phyloP scores from a whole-genome alignment of 1,140 invertebrate genomes.

The Patella vulgata region DNA sequence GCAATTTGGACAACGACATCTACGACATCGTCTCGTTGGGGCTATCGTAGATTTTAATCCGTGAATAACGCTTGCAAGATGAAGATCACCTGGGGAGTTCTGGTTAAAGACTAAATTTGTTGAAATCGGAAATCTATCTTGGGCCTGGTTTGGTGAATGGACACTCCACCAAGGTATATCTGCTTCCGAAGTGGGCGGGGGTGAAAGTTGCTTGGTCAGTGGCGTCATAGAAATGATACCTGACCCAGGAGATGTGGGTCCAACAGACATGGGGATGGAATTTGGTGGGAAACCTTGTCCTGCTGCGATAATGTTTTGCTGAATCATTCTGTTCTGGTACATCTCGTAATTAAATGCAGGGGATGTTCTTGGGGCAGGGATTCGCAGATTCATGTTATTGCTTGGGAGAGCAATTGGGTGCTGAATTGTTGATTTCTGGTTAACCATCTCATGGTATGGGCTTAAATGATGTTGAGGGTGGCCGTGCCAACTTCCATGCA shows the following conservation, averaged over 20 bases:
- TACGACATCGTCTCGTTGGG: slow-evolving; percentile 57
- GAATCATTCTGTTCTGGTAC: slow-evolving; percentile 43
- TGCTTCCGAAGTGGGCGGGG: slow-evolving; percentile 45
- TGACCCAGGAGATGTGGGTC: slow-evolving; percentile 6
- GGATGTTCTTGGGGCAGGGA: slow-evolving; percentile 5
- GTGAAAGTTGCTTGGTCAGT: slow-evolving; percentile 47
- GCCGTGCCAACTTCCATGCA: slow-evolving; percentile 6
- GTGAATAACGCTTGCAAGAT: slow-evolving; percentile 21
- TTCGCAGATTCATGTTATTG: slow-evolving; percentile 5
- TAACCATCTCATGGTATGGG: slow-evolving; percentile 18
- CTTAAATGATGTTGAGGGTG: slow-evolving; percentile 21
- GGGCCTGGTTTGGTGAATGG: slow-evolving; percentile 18
- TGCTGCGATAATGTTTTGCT: slow-evolving; percentile 47
- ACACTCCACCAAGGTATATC: slow-evolving; percentile 54
- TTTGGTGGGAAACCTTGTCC: slow-evolving; percentile 28
- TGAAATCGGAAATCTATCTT: slow-evolving; percentile 24
- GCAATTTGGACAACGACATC: slow-evolving; percentile 63
- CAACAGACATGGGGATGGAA: slow-evolving; percentile 5
- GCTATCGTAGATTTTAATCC: slow-evolving; percentile 19
- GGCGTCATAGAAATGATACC: no score
- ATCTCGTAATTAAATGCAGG: slow-evolving; percentile 43
- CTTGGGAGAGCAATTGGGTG: slow-evolving; percentile 7
- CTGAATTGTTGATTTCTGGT: slow-evolving; percentile 14
- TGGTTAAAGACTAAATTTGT: slow-evolving; percentile 1
- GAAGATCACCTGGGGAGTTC: background rate